Evolutionary conservation across 1,140 invertebrate species (phyloP).

Genomic region (Paralvinella palmiformis): DNA sequence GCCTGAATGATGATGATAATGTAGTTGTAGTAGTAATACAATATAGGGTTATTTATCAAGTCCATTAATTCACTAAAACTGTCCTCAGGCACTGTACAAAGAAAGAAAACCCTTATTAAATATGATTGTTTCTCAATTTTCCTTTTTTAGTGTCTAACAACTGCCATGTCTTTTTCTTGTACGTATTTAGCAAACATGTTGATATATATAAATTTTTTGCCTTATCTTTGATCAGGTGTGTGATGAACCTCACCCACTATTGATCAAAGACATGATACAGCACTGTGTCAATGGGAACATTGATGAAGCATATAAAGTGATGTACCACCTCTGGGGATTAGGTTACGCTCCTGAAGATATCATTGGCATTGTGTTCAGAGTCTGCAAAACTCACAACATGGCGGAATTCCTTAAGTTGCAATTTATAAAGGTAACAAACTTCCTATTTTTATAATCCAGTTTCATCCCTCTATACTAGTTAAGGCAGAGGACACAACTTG

Average conservation of each 20-base stretch:
- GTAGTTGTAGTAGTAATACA: no score
- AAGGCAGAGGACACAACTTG: not conserved
- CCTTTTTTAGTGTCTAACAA: no score
- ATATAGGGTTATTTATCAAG: no score
- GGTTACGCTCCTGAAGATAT: conserved; percentile 94
- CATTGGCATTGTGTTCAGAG: conserved; percentile 83
- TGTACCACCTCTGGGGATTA: conserved; percentile 76
- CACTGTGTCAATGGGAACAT: conserved; percentile 76
- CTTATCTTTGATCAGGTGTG: conserved; percentile 65
- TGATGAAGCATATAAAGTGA: conserved; percentile 76
- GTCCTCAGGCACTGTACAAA: no score
- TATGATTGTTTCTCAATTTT: no score
- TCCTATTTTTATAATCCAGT: not conserved
- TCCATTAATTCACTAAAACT: no score
- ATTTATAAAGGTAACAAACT: conserved; percentile 68
- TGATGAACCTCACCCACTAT: conserved; percentile 95
- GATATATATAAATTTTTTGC: no score
- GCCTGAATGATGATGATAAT: no score
- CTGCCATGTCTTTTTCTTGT: no score
- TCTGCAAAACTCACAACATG: conserved; percentile 67
- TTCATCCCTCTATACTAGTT: not conserved
- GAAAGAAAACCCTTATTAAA: no score
- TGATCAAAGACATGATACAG: conserved; percentile 87
- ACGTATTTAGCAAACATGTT: no score
- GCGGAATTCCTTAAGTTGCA: conserved; percentile 74